These are phyloP conservation scores for Lagothrix lagotricha DNA, from an alignment of 2,797 vertebrate genomes.

Conservation along the genomic window DNA sequence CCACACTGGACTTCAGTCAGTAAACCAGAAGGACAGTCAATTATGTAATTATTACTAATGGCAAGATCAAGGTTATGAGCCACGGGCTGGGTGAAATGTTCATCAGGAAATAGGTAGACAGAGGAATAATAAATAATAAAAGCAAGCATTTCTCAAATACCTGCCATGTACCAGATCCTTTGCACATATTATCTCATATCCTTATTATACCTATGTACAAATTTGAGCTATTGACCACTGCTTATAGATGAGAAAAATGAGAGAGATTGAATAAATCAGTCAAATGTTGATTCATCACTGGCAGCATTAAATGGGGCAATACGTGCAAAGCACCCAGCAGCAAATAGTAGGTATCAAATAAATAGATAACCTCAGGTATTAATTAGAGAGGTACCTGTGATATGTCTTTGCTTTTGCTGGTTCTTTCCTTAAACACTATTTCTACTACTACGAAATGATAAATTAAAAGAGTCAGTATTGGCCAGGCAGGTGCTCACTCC, in stretches of 20 bases:
- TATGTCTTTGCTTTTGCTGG: background rate
- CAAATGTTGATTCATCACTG: background rate
- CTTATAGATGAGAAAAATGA: background rate
- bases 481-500: rapidly evolving
- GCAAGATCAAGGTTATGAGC: background rate
- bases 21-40: background rate
- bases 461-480: background rate
- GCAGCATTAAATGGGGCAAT: background rate
- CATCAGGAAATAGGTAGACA: background rate
- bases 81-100: background rate
- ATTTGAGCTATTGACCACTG: background rate
- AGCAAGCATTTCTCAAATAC: background rate
- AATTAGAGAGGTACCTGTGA: background rate
- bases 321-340: background rate
- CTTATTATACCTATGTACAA: background rate
- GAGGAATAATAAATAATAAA: background rate
- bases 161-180: background rate
- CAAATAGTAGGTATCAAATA: background rate
- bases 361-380: background rate
- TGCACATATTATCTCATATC: background rate
- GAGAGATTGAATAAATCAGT: background rate
- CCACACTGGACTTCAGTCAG: background rate
- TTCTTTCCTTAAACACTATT: background rate
- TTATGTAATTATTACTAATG: background rate
- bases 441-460: background rate